phyloP scores from a whole-genome alignment of 2,797 vertebrate genomes.

The Rhinogobio ventralis region DNA sequence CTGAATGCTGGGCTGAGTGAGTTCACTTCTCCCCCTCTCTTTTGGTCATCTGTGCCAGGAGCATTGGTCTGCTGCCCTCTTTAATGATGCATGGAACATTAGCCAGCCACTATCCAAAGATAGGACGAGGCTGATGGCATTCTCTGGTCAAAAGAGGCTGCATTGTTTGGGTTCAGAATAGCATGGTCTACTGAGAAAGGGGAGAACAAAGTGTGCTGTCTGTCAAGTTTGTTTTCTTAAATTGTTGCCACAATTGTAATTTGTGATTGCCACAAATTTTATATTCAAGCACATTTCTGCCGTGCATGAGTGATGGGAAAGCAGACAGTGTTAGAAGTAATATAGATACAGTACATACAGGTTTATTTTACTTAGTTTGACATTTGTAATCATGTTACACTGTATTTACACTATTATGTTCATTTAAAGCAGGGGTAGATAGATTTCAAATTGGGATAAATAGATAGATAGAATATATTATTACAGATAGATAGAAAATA shows the following conservation, averaged over 20 bases:
- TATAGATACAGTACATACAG: not conserved
- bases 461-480: not conserved
- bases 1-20: slow-evolving; percentile 3
- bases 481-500: not conserved
- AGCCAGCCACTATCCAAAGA: slow-evolving; percentile 48
- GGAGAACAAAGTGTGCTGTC: slow-evolving; percentile 43
- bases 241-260: slow-evolving; percentile 4
- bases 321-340: not conserved
- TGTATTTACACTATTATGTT: not conserved
- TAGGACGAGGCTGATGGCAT: slow-evolving; percentile 38
- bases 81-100: slow-evolving; percentile 56
- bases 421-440: not conserved
- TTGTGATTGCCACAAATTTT: slow-evolving; percentile 2
- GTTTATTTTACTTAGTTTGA: not conserved
- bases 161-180: slow-evolving; percentile 48
- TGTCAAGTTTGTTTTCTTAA: slow-evolving; percentile 23
- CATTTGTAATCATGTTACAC: not conserved
- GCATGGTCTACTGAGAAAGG: slow-evolving; percentile 39
- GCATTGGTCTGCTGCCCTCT: slow-evolving; percentile 50
- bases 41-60: slow-evolving; percentile 47
- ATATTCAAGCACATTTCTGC: not conserved
- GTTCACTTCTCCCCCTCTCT: slow-evolving; percentile 16
- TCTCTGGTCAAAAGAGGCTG: slow-evolving; percentile 42
- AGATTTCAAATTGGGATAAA: not conserved
- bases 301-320: not conserved